Conservation (phyloP, 92 coral and sea anemone species). For the Montipora capitata region DNA sequence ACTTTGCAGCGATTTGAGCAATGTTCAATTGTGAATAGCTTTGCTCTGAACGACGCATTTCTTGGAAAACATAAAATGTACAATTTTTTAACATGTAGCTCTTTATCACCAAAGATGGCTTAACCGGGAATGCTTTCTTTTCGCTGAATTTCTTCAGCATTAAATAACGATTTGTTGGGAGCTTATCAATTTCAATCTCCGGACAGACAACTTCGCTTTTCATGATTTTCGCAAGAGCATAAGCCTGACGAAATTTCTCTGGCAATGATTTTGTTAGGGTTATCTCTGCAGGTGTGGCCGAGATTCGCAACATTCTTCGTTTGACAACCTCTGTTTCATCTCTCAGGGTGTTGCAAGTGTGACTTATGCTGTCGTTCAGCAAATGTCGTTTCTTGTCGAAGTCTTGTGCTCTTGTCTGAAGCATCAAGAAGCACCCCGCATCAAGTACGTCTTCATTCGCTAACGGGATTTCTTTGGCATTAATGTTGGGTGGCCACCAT, state of each 20-base stretch:
- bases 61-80: slow-evolving; percentile 29
- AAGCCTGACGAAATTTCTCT: slow-evolving; percentile 35
- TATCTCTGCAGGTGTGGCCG: slow-evolving; percentile 46
- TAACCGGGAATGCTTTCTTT: slow-evolving; percentile 30
- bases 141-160: slow-evolving; percentile 8
- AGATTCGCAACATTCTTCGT: slow-evolving; percentile 46
- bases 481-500: slow-evolving; percentile 36
- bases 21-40: slow-evolving; percentile 1
- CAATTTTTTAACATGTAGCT: slow-evolving; percentile 50
- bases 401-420: slow-evolving; percentile 14
- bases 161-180: slow-evolving; percentile 22
- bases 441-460: background rate
- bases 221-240: slow-evolving; percentile 51
- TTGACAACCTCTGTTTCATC: background rate
- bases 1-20: slow-evolving; percentile 8
- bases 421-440: slow-evolving; percentile 23
- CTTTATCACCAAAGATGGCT: slow-evolving; percentile 31
- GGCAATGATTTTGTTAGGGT: slow-evolving; percentile 32
- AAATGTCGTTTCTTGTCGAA: slow-evolving; percentile 18
- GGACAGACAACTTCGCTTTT: slow-evolving; percentile 36
- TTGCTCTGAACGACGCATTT: slow-evolving; percentile 24
- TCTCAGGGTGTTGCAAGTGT: slow-evolving; percentile 21
- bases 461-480: background rate
- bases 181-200: slow-evolving; percentile 36
- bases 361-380: slow-evolving; percentile 28